These are phyloP conservation scores for Aphelenchoides bicaudatus DNA, from an alignment of 2,888 invertebrate genomes.

Conservation along the genomic window DNA sequence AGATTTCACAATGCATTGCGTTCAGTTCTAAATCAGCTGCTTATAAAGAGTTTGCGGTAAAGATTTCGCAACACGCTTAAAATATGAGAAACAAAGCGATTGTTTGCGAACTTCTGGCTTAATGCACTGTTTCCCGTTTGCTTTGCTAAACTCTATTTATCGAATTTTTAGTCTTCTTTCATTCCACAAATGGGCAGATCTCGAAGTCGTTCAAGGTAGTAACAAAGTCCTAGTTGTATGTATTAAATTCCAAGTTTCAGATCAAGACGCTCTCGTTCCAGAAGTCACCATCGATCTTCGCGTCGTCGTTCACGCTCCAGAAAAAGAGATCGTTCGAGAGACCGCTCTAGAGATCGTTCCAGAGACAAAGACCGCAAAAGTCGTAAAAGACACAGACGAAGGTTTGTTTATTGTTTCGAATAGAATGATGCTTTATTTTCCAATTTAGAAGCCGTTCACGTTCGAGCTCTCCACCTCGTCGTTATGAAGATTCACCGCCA, in stretches of 20 bases:
- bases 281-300: background rate
- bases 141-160: too few relatives aligned
- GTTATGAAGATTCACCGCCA: background rate
- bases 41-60: too few relatives aligned
- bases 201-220: constrained; percentile 3
- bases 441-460: background rate
- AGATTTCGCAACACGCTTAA: too few relatives aligned
- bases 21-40: too few relatives aligned
- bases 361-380: constrained; percentile 14
- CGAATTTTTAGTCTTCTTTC: background rate
- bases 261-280: constrained; percentile 12
- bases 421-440: background rate
- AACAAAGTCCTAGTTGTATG: too few relatives aligned
- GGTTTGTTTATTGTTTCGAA: background rate
- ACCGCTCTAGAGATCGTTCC: constrained; percentile 2
- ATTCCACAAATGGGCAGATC: background rate
- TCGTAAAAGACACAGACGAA: constrained; percentile 1
- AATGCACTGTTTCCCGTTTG: too few relatives aligned
- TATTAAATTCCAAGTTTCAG: too few relatives aligned
- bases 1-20: too few relatives aligned
- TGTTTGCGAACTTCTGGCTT: too few relatives aligned
- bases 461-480: background rate
- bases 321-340: background rate
- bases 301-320: constrained; percentile 9
- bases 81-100: too few relatives aligned